Base-by-base conservation (phyloP, 2,888 invertebrate species). In the Stenodera caucasica region DNA sequence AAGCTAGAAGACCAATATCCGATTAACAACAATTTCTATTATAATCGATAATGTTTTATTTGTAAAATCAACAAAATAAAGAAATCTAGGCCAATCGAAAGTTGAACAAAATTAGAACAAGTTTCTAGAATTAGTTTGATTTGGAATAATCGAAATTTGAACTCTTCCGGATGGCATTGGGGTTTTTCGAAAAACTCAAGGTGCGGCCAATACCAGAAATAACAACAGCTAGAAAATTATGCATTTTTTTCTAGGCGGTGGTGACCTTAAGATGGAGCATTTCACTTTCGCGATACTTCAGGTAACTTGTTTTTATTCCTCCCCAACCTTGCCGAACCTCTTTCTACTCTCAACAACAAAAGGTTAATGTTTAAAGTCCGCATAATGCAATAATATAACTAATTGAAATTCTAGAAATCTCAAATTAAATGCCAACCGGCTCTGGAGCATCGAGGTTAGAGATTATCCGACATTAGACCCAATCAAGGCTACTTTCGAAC, bases 1-100 rank as follows among this genome's bases (percentile, higher is more conserved):
- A 82, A 58, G 81, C 87, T 84, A 76, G 49, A 81, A 77, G 3
- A n/a, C n/a, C n/a, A n/a, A n/a, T n/a, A n/a, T n/a, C n/a, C n/a
- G n/a, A n/a, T n/a, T n/a, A 21, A 45, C 26, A 58, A 15, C 54
- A 29, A 59, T 45, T 37, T 7, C 15, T 45, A 11, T 18, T 30
- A 18, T 18, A 18, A 21, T 21, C 29, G 15, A 61, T 54, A 54
- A 21, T 33, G 53, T 51, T 37, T 52, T 51, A 32, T 37, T 56
- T 35, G 15, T 3, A 21, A 55, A 55, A 60, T 59, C 53, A 26
- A 49, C 15, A 49, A 37, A 52, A 49, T 59, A 67, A 64, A 63
- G 67, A 69, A 72, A 73, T 72, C 70, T 67, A 58, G 73, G 74
- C 71, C 72, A 69, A 63, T 68, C 53, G 73, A 74, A 72, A 72